phyloP scores from a whole-genome alignment of 92 coral and sea anemone genomes.

The Micromussa lordhowensis region DNA sequence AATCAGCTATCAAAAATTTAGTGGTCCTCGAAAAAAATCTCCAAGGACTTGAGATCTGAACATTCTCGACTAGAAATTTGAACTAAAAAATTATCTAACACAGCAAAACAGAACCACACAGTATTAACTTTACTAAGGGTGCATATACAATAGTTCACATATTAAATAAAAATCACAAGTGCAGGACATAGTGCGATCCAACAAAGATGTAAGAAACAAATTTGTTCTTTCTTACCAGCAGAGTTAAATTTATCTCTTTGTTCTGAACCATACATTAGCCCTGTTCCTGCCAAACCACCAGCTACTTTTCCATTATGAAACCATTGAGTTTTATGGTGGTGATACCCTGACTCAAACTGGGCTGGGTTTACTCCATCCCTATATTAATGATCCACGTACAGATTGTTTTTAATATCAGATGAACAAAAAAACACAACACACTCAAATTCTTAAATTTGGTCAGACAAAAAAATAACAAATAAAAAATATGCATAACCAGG shows the following conservation, averaged over 20 bases:
- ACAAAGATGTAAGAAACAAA: neutral
- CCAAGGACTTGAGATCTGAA: too few relatives aligned
- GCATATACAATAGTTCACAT: too few relatives aligned
- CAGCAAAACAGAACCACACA: too few relatives aligned
- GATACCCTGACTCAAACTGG: conserved; percentile 56
- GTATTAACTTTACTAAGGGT: too few relatives aligned
- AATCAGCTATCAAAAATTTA: neutral
- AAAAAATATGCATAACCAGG: neutral
- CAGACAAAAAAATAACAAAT: too few relatives aligned
- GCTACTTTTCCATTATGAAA: conserved; percentile 74
- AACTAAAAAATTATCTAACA: too few relatives aligned
- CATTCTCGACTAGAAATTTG: too few relatives aligned
- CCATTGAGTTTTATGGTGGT: conserved; percentile 87
- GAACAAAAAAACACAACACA: neutral
- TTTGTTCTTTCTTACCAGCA: conserved; percentile 27
- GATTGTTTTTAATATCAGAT: neutral
- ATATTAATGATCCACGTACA: conserved; percentile 12
- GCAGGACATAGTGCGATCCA: conserved; percentile 8
- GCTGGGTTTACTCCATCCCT: conserved; percentile 27
- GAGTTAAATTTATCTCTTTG: conserved; percentile 12
- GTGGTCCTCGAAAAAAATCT: neutral
- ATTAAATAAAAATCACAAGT: conserved; percentile 7
- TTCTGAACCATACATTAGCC: conserved; percentile 71
- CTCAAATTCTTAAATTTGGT: neutral
- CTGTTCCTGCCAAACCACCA: conserved; percentile 61